These are phyloP conservation scores for Acrobasis suavella DNA, from an alignment of 2,888 invertebrate species.

Conservation along the genomic window DNA sequence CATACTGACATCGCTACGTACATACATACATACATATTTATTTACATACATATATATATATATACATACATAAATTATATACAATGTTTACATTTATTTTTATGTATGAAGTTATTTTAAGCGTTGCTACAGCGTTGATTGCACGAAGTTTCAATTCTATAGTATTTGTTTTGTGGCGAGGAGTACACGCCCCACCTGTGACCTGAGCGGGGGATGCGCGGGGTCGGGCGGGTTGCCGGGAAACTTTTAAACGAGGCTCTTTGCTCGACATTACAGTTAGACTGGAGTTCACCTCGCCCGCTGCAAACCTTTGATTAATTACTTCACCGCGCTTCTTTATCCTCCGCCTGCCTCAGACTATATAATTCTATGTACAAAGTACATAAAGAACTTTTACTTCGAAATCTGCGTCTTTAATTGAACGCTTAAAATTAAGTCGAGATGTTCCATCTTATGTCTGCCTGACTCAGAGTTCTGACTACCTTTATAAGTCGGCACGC, in stretches of 20 bases:
- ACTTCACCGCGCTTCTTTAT: conserved; percentile 19
- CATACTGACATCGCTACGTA: too few species aligned
- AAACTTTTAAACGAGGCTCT: conserved; percentile 27
- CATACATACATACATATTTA: too few species aligned
- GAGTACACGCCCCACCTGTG: conserved; percentile 21
- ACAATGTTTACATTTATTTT: too few species aligned
- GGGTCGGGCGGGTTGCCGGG: conserved; percentile 18
- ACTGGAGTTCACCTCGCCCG: conserved; percentile 20
- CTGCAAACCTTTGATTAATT: conserved; percentile 26
- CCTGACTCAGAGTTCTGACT: too few species aligned
- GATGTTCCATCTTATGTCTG: too few species aligned
- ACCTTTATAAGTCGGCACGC: too few species aligned
- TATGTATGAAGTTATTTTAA: background rate
- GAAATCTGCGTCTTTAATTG: background rate
- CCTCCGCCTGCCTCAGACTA: background rate
- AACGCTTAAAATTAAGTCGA: background rate
- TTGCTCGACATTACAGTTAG: conserved; percentile 26
- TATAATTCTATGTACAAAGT: conserved; percentile 2
- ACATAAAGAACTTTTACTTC: background rate
- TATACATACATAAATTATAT: too few species aligned
- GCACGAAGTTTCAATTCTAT: background rate
- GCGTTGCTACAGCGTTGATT: background rate
- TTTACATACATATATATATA: too few species aligned
- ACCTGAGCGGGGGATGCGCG: background rate
- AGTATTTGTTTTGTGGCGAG: background rate